These are phyloP conservation scores for Dendrolimus punctatus DNA, from an alignment of 1,140 invertebrate genomes.

Conservation along the genomic window DNA sequence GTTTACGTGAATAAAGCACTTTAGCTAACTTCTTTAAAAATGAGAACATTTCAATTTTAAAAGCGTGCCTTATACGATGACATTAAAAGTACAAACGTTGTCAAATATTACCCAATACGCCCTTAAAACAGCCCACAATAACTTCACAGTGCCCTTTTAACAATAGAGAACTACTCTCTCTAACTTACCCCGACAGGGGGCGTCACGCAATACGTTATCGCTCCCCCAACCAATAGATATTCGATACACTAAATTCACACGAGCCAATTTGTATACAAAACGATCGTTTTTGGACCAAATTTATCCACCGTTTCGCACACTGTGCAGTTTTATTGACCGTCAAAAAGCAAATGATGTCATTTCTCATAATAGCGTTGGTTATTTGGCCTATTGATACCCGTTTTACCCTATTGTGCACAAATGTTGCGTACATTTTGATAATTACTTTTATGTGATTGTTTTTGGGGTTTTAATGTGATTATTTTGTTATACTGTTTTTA, in stretches of 20 bases:
- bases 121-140: no score
- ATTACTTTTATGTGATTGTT: constrained; percentile 1
- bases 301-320: constrained; percentile 19
- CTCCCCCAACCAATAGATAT: constrained; percentile 52
- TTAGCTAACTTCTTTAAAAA: no score
- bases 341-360: constrained; percentile 18
- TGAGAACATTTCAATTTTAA: no score
- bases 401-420: no score
- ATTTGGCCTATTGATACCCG: constrained; percentile 1
- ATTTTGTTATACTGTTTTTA: not conserved
- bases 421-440: no score
- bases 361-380: constrained; percentile 4
- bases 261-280: constrained; percentile 49
- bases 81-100: no score
- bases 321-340: constrained; percentile 36
- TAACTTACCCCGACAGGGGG: constrained; percentile 15
- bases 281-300: constrained; percentile 38
- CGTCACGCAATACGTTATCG: constrained; percentile 27
- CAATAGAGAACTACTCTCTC: constrained; percentile 3
- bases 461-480: constrained; percentile 1
- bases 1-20: no score
- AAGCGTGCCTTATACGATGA: no score
- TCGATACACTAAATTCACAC: constrained; percentile 64
- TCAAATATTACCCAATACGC: no score
- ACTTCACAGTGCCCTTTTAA: not conserved